Base-by-base conservation (phyloP, 2,113 vertebrate species). In the Holacanthus passer region DNA sequence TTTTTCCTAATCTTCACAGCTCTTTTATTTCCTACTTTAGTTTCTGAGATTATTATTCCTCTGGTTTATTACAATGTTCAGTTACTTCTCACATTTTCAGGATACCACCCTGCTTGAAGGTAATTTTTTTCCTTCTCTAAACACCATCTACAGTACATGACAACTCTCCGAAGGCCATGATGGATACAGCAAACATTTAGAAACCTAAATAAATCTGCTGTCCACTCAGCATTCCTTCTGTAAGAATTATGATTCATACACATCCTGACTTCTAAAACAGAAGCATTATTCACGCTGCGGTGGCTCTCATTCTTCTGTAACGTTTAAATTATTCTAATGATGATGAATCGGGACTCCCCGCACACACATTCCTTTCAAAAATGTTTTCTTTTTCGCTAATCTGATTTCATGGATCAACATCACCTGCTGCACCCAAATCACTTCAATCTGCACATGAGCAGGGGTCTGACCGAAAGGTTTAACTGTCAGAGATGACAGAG, bases 361-460 rank as follows among this genome's bases (percentile, higher is more conserved):
- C 65, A 39, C 62, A 31, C 60, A 56, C 76, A 59, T 48, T 53
- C 76, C 78, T 84, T 69, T 81, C 7, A 17, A 37, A 73, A 65
- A 65, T 77, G 77, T 79, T 92, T 86, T 76, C 83, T 77, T 78
- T 83, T 4, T n/a, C n/a, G n/a, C 45, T 86, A 79, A 89, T 87
- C 56, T 72, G 53, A 86, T 77, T 81, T 63, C 66, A 80, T 71
- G 65, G 63, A 85, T 73, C 83, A 84, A 74, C 87, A 74, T 77
- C 89, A 89, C 81, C 91, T 90, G 85, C 69, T 87, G 83, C 50
- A 65, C 43, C 16, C 62, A 75, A 88, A 89, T 72, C 74, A 50
- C 58, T 88, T 84, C 77, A 83, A 4, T 60, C 68, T 88, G 77
- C 60, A 52, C 52, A 41, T 43, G 64, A 45, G 75, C 85, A 20